Percentiles rank a stretch among this genome's conserved stretches.
Evolutionary conservation across 2,888 invertebrate genomes (phyloP).

Genomic region (Nephrotoma flavescens): DNA sequence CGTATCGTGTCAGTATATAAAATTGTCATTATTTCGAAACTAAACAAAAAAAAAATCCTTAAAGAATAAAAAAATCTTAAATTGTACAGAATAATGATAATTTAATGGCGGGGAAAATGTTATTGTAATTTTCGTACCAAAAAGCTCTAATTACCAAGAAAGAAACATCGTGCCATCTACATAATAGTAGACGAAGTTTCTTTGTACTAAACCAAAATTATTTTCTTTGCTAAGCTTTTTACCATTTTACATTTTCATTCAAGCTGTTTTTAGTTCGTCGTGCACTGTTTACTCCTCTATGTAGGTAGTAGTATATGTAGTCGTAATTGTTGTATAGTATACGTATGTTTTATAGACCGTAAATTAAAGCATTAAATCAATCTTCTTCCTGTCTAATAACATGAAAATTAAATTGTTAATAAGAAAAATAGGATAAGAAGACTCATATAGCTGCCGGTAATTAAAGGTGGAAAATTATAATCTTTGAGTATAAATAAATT

Average conservation of each 20-base stretch:
- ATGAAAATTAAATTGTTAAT: background rate
- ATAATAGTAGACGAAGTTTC: background rate
- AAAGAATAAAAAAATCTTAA: background rate
- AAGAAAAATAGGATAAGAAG: background rate
- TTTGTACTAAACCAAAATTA: background rate
- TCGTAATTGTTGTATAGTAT: background rate
- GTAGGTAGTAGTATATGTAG: background rate
- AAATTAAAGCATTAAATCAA: background rate
- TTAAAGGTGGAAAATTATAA: background rate
- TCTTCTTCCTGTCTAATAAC: background rate
- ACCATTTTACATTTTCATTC: background rate
- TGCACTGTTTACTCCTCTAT: background rate
- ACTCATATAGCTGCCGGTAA: background rate
- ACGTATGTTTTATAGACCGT: background rate
- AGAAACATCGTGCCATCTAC: background rate
- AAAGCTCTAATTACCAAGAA: background rate
- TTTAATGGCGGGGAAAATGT: background rate
- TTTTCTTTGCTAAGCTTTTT: background rate
- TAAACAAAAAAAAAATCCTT: background rate
- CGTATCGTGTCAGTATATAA: background rate
- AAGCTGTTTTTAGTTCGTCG: background rate
- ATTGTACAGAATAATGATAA: background rate
- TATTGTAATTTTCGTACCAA: background rate
- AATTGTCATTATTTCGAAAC: background rate
- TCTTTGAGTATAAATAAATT: background rate